Percentiles rank a stretch among this genome's conserved stretches.
Conservation (phyloP, 2,797 vertebrate genomes). For the Takifugu ocellatus region DNA sequence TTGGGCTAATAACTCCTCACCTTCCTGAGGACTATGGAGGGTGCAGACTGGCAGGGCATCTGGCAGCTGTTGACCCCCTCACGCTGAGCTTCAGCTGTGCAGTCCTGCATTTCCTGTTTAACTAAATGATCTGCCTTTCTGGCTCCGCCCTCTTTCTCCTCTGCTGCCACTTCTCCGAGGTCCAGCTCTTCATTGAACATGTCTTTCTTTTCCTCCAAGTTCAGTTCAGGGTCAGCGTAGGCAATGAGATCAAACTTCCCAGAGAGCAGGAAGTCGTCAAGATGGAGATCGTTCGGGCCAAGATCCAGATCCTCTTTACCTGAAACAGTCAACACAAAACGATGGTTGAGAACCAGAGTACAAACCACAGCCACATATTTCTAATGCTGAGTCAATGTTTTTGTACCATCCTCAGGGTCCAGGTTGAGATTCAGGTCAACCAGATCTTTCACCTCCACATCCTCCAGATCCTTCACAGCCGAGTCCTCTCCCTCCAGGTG, state of each 20-base stretch:
- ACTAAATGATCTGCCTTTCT: slow-evolving; percentile 57
- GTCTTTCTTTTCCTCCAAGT: slow-evolving; percentile 93
- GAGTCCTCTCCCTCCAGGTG: slow-evolving; percentile 91
- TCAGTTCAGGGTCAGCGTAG: slow-evolving; percentile 94
- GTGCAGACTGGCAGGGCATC: too few species aligned
- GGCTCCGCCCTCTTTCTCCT: slow-evolving; percentile 22
- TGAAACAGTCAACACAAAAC: slow-evolving; percentile 10
- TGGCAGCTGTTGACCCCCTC: slow-evolving; percentile 29
- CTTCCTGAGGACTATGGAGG: slow-evolving; percentile 65
- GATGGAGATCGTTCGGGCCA: slow-evolving; percentile 91
- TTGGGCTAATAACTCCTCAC: slow-evolving; percentile 9
- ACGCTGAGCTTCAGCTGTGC: slow-evolving; percentile 23
- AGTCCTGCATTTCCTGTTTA: slow-evolving; percentile 71
- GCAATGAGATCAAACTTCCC: slow-evolving; percentile 97
- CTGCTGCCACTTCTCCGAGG: slow-evolving; percentile 73
- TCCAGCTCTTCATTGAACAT: slow-evolving; percentile 96
- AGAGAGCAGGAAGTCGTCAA: slow-evolving; percentile 90
- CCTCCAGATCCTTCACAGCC: slow-evolving; percentile 92
- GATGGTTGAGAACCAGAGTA: not conserved
- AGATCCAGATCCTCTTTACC: slow-evolving; percentile 87
- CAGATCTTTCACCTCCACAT: slow-evolving; percentile 95
- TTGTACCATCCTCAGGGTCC: slow-evolving; percentile 86
- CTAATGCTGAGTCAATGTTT: not conserved
- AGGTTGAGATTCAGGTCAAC: slow-evolving; percentile 95
- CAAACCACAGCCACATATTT: too few species aligned